Conservation (phyloP, 2,888 invertebrate species). For the Meteorus cinctellus region DNA sequence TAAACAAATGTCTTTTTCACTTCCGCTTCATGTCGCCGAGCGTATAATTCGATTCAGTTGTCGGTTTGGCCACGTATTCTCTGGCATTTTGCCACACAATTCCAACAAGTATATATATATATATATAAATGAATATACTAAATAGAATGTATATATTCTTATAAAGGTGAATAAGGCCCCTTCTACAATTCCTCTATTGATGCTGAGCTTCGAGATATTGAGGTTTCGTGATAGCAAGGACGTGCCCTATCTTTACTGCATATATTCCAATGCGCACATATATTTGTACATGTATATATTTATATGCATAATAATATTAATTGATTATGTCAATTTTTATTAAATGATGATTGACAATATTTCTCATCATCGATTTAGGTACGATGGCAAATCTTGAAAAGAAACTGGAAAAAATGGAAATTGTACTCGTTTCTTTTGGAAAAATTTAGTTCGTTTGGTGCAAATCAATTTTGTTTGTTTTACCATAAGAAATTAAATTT, state of each 20-base stretch:
- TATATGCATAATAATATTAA: conserved; percentile 23
- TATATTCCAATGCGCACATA: no score
- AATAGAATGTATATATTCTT: not conserved
- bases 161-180: conserved; percentile 25
- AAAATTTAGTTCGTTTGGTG: no score
- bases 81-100: conserved; percentile 54
- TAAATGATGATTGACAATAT: not conserved
- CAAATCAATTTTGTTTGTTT: no score
- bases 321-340: conserved; percentile 20
- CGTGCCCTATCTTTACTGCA: conserved; percentile 13
- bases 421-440: no score
- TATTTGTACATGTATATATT: not conserved
- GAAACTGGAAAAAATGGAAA: no score
- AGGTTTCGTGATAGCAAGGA: conserved; percentile 15
- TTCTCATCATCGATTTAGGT: not conserved
- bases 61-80: conserved; percentile 54
- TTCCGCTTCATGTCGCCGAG: conserved; percentile 54
- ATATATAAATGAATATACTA: conserved; percentile 12
- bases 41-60: conserved; percentile 58
- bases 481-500: no score
- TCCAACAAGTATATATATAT: conserved; percentile 43
- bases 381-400: no score
- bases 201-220: conserved; percentile 34
- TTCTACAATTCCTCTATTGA: conserved; percentile 35
- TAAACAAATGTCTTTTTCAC: conserved; percentile 57